Evolutionary conservation across 2,113 vertebrate species (phyloP).

Genomic region (Furnarius figulus): DNA sequence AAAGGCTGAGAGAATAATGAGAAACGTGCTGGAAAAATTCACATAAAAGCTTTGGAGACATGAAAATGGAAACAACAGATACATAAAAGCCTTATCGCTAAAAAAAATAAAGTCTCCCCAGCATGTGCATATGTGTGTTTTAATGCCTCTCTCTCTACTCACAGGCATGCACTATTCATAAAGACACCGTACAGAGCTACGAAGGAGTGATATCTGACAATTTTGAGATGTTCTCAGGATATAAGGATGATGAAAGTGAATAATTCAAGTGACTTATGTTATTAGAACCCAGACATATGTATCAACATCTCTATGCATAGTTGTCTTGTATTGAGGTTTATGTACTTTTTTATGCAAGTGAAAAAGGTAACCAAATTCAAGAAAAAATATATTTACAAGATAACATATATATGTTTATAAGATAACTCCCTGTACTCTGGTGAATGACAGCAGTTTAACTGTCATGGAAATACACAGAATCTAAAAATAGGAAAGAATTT

Average conservation of each 20-base stretch:
- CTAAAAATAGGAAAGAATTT: not conserved
- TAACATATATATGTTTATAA: not conserved
- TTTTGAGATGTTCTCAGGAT: not conserved
- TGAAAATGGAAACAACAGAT: conserved; percentile 82
- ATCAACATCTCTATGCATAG: not conserved
- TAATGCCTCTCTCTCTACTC: not conserved
- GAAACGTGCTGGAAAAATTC: conserved; percentile 80
- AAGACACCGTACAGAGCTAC: not conserved
- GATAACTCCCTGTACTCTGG: not conserved
- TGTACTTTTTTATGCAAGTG: not conserved
- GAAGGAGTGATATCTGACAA: not conserved
- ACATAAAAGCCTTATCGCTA: conserved; percentile 63
- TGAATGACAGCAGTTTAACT: not conserved
- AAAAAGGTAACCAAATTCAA: not conserved
- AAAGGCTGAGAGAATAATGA: conserved; percentile 77
- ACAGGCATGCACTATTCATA: not conserved
- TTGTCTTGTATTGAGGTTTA: not conserved
- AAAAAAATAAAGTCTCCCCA: conserved; percentile 30
- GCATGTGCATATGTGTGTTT: not conserved
- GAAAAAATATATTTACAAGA: not conserved
- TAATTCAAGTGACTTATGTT: not conserved
- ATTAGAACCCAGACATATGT: not conserved
- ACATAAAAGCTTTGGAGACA: conserved; percentile 78
- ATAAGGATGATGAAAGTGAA: not conserved
- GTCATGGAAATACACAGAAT: not conserved